Evolutionary conservation across 2,888 invertebrate genomes (phyloP).

Genomic region (Taenaris catops): DNA sequence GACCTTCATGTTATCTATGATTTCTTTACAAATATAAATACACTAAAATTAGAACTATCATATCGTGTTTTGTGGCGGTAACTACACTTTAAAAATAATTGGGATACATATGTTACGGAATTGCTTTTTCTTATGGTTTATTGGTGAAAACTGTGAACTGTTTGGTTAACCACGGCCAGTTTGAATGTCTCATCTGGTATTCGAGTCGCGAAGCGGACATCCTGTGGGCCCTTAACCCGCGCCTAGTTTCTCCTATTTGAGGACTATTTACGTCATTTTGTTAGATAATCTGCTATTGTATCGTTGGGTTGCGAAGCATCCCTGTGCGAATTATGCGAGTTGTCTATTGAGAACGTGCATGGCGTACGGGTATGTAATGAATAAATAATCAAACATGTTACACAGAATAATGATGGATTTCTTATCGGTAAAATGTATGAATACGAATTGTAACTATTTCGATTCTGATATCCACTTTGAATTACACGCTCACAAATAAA

Average conservation of each 20-base stretch:
- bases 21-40: no score
- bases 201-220: conserved; percentile 65
- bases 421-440: conserved; percentile 17
- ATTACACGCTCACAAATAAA: no score
- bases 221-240: conserved; percentile 68
- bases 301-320: conserved; percentile 59
- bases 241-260: conserved; percentile 65
- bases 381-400: conserved; percentile 42
- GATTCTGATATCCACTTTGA: no score
- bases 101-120: conserved; percentile 15
- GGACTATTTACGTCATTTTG: conserved; percentile 75
- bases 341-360: conserved; percentile 70
- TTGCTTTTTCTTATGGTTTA: conserved; percentile 21
- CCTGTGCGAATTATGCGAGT: conserved; percentile 73
- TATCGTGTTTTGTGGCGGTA: no score
- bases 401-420: conserved; percentile 24
- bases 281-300: conserved; percentile 78
- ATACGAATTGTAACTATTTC: conserved; percentile 10
- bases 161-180: conserved; percentile 21
- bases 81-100: no score
- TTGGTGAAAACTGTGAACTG: conserved; percentile 20
- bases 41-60: no score
- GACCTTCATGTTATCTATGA: no score
- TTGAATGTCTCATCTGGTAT: conserved; percentile 59
- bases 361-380: conserved; percentile 64